Percentiles rank a stretch among this genome's conserved stretches.
These are phyloP conservation scores for Drosophila melanica DNA, from an alignment of 1,140 invertebrate species.

Conservation along the genomic window DNA sequence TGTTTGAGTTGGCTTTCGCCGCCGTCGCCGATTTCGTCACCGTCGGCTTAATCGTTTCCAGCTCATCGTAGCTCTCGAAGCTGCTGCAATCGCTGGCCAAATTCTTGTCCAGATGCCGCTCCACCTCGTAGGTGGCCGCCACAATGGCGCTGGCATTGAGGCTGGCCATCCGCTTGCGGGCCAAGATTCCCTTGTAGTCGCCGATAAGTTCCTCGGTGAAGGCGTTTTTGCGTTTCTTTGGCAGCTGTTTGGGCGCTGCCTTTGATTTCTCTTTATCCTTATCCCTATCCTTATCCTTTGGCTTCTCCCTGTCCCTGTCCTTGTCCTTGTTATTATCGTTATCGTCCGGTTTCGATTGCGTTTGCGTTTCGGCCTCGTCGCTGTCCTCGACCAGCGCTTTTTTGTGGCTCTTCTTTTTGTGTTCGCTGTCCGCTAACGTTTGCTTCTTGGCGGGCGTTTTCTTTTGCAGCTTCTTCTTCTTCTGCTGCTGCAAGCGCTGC, in stretches of 20 bases:
- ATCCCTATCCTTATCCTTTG: conserved; percentile 23
- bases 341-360: conserved; percentile 21
- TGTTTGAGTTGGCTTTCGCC: neutral
- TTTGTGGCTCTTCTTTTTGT: conserved; percentile 32
- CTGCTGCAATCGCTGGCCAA: conserved; percentile 84
- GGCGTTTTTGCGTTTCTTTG: conserved; percentile 84
- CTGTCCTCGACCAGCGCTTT: conserved; percentile 46
- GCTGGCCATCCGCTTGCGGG: conserved; percentile 95
- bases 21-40: neutral
- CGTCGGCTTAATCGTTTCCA: conserved; percentile 32
- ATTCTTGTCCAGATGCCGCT: conserved; percentile 83
- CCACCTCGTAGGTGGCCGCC: conserved; percentile 94
- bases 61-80: conserved; percentile 83
- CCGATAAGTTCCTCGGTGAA: conserved; percentile 89
- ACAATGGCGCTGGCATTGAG: conserved; percentile 96
- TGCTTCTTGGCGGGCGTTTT: conserved; percentile 52
- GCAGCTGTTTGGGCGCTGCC: conserved; percentile 65
- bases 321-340: conserved; percentile 34
- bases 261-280: conserved; percentile 47
- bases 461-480: conserved; percentile 63
- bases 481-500: conserved; percentile 50
- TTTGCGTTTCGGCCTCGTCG: conserved; percentile 33
- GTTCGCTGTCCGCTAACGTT: neutral
- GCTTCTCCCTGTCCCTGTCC: conserved; percentile 34
- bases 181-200: conserved; percentile 93